phyloP scores from a whole-genome alignment of 2,113 vertebrate species.

The Pyxicephalus adspersus region DNA sequence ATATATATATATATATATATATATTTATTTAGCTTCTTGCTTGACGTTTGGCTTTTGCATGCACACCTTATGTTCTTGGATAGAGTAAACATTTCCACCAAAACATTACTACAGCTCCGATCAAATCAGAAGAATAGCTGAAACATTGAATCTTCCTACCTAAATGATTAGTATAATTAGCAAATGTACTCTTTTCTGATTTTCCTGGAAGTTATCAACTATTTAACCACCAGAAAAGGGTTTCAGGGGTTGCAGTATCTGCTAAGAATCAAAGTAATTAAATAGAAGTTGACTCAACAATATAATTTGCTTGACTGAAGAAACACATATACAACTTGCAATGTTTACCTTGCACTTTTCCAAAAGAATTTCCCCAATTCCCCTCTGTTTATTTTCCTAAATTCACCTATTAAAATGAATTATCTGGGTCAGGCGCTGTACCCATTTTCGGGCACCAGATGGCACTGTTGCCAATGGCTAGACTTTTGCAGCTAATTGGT shows the following conservation, averaged over 20 bases:
- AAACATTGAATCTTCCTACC: too few species aligned
- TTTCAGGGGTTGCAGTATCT: neutral
- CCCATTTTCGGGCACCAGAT: slow-evolving; percentile 13
- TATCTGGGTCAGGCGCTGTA: slow-evolving; percentile 44
- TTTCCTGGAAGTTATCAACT: too few species aligned
- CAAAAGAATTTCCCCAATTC: neutral
- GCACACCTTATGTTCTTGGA: too few species aligned
- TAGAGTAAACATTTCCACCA: too few species aligned
- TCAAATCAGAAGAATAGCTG: too few species aligned
- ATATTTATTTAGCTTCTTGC: too few species aligned
- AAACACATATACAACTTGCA: neutral
- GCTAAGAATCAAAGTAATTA: neutral
- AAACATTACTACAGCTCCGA: too few species aligned
- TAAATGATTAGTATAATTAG: too few species aligned
- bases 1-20: too few species aligned
- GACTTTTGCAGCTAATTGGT: neutral
- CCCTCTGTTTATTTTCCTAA: neutral
- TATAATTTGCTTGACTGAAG: neutral
- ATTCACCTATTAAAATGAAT: neutral
- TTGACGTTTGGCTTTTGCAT: too few species aligned
- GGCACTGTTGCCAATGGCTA: slow-evolving; percentile 28
- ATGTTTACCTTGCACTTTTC: neutral
- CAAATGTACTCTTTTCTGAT: too few species aligned
- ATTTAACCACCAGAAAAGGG: too few species aligned
- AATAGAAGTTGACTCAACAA: neutral